Base-by-base conservation (phyloP, 2,113 vertebrate genomes). In the Sigmodon hispidus region DNA sequence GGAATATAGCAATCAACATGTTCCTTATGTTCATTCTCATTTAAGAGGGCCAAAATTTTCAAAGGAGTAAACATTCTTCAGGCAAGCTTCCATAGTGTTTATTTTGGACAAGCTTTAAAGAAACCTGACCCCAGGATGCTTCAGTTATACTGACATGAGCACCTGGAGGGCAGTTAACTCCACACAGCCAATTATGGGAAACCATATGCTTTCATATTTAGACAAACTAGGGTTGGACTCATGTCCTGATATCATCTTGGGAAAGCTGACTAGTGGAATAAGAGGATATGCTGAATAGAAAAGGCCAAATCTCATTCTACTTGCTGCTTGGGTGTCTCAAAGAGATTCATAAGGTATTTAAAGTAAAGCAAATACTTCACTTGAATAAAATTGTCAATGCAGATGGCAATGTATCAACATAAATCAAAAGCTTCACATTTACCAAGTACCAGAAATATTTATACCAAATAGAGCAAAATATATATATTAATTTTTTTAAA, bases 361-460 rank as follows among this genome's bases (percentile, higher is more conserved):
- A 91, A 86, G 24, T 67, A 91, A 90, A 93, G 17, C n/a, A 88
- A 90, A 94, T 70, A 92, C 93, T 55, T 87, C 70, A 90, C 92
- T 55, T 90, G 29, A 75, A 90, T 52, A 90, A 87, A 89, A 48
- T 50, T 75, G 1, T 70, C 70, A 70, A 17, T 61, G 16, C 10
- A 73, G 52, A 9, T 76, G 43, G 12, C 12, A 95, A 63, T 84
- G 59, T 84, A 93, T 7, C 48, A 95, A 83, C 29, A 84, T 22
- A 15, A 96, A 80, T 65, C 22, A 17, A 72, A 92, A 91, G 17
- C 26, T 94, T 9, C 7, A 85, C 13, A 75, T 91, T 85, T 84
- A 79, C 7, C 55, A 76, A 67, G 48, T 34, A 75, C 17, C 45
- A 63, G 90, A 89, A 91, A 31, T 95, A 92, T 88, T 85, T n/a